Conservation (phyloP, 1,140 invertebrate species). For the Zaprionus gabonicus region DNA sequence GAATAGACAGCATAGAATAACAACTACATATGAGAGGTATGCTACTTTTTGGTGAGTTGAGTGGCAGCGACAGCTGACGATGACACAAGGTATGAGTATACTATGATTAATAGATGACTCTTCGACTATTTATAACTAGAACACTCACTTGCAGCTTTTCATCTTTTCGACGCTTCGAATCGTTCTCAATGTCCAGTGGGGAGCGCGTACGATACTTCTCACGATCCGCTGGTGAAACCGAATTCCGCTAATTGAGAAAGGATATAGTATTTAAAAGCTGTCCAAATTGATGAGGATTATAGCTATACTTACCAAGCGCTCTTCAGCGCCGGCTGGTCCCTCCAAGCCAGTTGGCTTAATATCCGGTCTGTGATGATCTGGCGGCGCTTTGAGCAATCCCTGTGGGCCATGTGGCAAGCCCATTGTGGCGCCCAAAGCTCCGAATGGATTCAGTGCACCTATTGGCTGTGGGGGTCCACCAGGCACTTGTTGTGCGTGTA, state of each 20-base stretch:
- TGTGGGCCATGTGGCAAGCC: slow-evolving; percentile 83
- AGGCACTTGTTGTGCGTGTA: slow-evolving; percentile 85
- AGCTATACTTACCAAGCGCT: slow-evolving; percentile 72
- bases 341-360: slow-evolving; percentile 83
- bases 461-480: slow-evolving; percentile 84
- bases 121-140: slow-evolving; percentile 4
- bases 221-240: slow-evolving; percentile 95
- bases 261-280: background rate
- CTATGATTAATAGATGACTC: slow-evolving; percentile 11
- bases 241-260: slow-evolving; percentile 87
- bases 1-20: slow-evolving; percentile 55
- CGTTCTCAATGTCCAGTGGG: slow-evolving; percentile 87
- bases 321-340: slow-evolving; percentile 82
- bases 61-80: slow-evolving; percentile 65
- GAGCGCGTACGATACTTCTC: slow-evolving; percentile 93
- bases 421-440: slow-evolving; percentile 83
- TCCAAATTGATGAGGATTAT: background rate
- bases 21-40: slow-evolving; percentile 57
- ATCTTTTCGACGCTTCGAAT: slow-evolving; percentile 92
- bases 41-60: slow-evolving; percentile 77
- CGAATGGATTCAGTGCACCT: slow-evolving; percentile 81
- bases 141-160: slow-evolving; percentile 94
- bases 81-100: slow-evolving; percentile 51
- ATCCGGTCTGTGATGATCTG: slow-evolving; percentile 83
- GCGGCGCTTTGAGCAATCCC: slow-evolving; percentile 81